Evolutionary conservation across 92 coral and sea anemone species (phyloP), one percentile per base, ranked within the genome.

Genomic region (Umimayanthus chanpuru): DNA sequence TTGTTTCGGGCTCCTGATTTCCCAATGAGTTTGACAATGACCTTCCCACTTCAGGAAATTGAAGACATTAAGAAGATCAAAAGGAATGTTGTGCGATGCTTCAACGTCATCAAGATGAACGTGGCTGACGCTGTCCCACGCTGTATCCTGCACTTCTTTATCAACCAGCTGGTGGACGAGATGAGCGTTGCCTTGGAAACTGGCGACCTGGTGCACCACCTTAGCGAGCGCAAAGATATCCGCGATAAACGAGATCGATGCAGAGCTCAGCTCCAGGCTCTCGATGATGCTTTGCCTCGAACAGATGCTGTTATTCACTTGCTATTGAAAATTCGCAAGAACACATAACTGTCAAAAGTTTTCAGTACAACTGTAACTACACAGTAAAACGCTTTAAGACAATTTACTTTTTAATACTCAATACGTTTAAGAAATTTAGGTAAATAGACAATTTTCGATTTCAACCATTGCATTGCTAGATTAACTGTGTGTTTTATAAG

Each of bases 41-140:
- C 36, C 56, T 49, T 11, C 12, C 12, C 12, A 49, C 12, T 49
- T 0, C 56, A 49, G 56, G 56, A 49, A 11, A 49, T 6, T 6
- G 56, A 49, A 53, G 89, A 91, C 12, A 89, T 91, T 43, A 85
- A 73, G 80, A 93, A 76, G 18, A 53, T 81, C 18, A 93, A 91
- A 81, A 89, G 44, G 93, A 93, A 93, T 40, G 94, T 93, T 0
- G 92, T 89, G 11, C 91, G 93, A 5, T 89, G 92, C 64, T 91
- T 93, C 88, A 93, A 93, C 82, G 89, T 84, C 76, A 65, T 91
- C 53, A 93, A 93, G 75, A 90, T 93, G 78, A 91, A 91, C 88
- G 89, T 91, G 79, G 88, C 90, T 44, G 93, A 91, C 74, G 90
- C 96, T 7, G 94, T 93, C 23, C 96, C 96, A 2, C 94, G 96